Conservation (phyloP, 2,888 invertebrate genomes). For the Sepioteuthis lessoniana region DNA sequence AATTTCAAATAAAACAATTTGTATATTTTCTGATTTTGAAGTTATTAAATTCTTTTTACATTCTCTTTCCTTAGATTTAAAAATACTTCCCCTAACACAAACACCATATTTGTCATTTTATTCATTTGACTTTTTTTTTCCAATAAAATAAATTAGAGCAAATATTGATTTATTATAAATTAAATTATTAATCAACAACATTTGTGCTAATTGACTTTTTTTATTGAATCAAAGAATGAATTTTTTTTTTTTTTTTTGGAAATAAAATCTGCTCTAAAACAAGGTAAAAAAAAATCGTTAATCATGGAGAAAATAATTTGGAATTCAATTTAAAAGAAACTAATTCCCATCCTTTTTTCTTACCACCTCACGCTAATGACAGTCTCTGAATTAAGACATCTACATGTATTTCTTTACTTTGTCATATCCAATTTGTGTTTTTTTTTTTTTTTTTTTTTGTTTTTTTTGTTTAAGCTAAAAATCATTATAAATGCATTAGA, state of each 20-base stretch:
- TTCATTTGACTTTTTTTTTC: background rate
- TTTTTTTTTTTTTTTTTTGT: background rate
- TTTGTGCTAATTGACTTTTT: slow-evolving; percentile 8
- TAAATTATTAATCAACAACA: slow-evolving; percentile 33
- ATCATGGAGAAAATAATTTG: background rate
- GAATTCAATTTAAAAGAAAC: slow-evolving; percentile 11
- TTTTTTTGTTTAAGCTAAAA: background rate
- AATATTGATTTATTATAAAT: slow-evolving; percentile 33
- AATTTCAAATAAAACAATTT: background rate
- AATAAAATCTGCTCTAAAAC: background rate
- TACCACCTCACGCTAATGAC: background rate
- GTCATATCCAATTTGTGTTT: background rate
- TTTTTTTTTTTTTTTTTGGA: background rate
- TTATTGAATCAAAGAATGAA: background rate
- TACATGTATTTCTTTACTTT: background rate
- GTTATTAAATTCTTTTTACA: background rate
- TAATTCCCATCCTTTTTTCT: background rate
- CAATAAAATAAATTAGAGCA: slow-evolving; percentile 25
- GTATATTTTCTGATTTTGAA: background rate
- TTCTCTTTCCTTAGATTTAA: background rate
- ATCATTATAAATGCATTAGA: background rate
- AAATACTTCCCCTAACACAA: background rate
- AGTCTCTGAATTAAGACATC: too few relatives aligned
- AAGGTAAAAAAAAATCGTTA: background rate
- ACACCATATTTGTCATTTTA: background rate